Evolutionary conservation across 2,888 invertebrate species (phyloP), one percentile per base, ranked within the genome.

Genomic region (Nudaria mundana): DNA sequence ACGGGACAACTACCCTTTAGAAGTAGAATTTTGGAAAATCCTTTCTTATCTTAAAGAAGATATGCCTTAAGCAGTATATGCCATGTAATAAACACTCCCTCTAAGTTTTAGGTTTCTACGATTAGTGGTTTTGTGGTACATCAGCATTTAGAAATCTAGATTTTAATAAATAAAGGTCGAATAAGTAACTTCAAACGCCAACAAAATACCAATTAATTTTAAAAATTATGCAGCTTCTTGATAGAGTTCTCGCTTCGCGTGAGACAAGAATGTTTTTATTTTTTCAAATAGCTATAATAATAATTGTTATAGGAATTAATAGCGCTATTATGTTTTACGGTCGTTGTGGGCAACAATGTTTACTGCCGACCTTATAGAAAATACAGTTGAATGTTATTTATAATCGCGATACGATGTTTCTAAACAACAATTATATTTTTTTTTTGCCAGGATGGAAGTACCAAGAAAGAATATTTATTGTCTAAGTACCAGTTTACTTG

Each of bases 341-440:
- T 16, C 29, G 31, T 38, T 10, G 30, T 12, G n/a, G 22, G 54
- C 61, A 61, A 69, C 63, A 61, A 54, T 66, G 67, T 71, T 57
- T 62, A 46, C 43, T 44, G 50, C 56, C 55, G 39, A 52, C 63
- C 57, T 55, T 58, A 59, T 60, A 54, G 52, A n/a, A 58, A 56
- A 54, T 58, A 59, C 53, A 45, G 6, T 8, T 37, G 42, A 51
- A 51, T 46, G 29, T 42, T 51, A 64, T 64, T 64, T 63, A 63
- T 56, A 52, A 44, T 26, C 18, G 31, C 16, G 24, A 37, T 39
- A 18, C 32, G 28, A 32, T 48, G 22, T 40, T 44, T 44, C 39
- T 40, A 36, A 40, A 34, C 37, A 20, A 16, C 10, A 33, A 11
- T 32, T 30, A 26, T 32, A 10, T n/a, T 43, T 48, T 45, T 40